Percentiles rank a stretch among this genome's conserved stretches.
Conservation (phyloP, 2,113 vertebrate species). For the Phoxinus phoxinus region DNA sequence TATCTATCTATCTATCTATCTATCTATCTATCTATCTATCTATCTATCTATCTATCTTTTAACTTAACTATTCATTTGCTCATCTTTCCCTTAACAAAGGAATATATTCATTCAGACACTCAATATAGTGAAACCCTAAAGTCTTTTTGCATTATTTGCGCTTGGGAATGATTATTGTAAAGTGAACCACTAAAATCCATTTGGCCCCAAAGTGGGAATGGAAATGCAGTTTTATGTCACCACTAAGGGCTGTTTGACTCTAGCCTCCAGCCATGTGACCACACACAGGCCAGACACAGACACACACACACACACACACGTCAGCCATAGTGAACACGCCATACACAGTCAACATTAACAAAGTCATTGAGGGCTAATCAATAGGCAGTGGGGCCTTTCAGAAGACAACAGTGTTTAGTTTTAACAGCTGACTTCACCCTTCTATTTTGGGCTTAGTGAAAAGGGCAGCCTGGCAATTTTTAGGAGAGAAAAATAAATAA, state of each 20-base stretch:
- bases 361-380: slow-evolving; percentile 54
- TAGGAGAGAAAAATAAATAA: slow-evolving; percentile 29
- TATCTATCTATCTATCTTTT: background rate
- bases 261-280: slow-evolving; percentile 7
- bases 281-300: background rate
- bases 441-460: slow-evolving; percentile 49
- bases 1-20: too few species aligned
- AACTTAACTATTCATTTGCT: background rate
- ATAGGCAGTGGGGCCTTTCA: slow-evolving; percentile 53
- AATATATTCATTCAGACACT: background rate
- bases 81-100: background rate
- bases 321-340: background rate
- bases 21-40: background rate
- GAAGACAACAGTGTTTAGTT: slow-evolving; percentile 47
- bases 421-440: slow-evolving; percentile 53
- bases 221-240: slow-evolving; percentile 11
- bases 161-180: background rate
- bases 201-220: background rate
- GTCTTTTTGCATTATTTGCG: background rate
- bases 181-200: background rate
- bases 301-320: background rate
- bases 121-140: background rate
- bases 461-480: slow-evolving; percentile 39
- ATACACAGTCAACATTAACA: slow-evolving; percentile 38
- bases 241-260: slow-evolving; percentile 3